Percentiles rank a stretch among this genome's conserved stretches.
phyloP scores from a whole-genome alignment of 2,113 vertebrate genomes.

The Cynopterus brachyotis region DNA sequence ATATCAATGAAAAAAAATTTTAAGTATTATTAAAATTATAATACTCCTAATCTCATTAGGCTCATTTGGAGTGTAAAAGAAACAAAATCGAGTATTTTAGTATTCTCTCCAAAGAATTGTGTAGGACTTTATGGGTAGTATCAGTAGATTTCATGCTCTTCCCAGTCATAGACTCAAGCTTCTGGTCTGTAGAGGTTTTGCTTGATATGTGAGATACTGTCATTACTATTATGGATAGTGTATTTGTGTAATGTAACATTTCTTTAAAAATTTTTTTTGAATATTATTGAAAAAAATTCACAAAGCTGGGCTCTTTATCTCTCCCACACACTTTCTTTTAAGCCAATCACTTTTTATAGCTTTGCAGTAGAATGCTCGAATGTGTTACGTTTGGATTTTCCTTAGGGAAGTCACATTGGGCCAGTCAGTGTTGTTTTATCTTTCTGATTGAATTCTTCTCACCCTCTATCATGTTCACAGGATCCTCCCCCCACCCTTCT shows the following conservation, averaged over 20 bases:
- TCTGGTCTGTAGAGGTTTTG: neutral
- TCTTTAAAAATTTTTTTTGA: neutral
- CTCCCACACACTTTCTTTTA: neutral
- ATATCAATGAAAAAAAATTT: neutral
- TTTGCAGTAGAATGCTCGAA: neutral
- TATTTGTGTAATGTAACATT: neutral
- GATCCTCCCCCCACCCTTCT: neutral
- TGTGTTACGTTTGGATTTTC: slow-evolving; percentile 3
- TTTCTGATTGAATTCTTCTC: neutral
- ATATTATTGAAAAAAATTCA: neutral
- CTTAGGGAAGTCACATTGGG: neutral
- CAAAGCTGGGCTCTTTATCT: neutral
- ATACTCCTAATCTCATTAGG: neutral
- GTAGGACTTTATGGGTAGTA: neutral
- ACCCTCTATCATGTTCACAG: neutral
- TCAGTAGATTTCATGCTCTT: neutral
- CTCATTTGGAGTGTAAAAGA: neutral
- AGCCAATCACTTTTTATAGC: neutral
- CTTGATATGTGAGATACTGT: neutral
- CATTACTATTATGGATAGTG: neutral
- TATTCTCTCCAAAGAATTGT: neutral
- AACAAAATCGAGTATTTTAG: neutral
- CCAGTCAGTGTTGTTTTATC: neutral
- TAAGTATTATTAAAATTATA: slow-evolving; percentile 15
- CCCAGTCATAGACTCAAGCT: neutral